Base-by-base conservation (phyloP, 2,888 invertebrate genomes). In the Osedax fenrisi region DNA sequence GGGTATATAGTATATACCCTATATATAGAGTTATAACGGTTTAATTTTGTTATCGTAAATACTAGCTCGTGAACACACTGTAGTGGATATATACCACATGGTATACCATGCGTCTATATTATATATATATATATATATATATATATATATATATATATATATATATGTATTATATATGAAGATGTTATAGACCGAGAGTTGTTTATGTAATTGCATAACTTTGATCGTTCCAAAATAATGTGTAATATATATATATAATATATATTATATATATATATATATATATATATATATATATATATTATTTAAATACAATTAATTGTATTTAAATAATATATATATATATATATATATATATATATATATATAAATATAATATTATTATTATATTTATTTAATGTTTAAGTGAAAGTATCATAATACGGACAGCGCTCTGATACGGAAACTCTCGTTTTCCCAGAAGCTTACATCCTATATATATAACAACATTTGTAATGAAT, bases 121-220 rank as follows among this genome's bases (percentile, higher is more conserved):
- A n/a, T n/a, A n/a, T 56, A 56, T 56, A 56, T 56, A 56, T 56
- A 56, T 56, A 56, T 56, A 56, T 56, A 56, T 56, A 56, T 56
- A 56, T 56, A 74, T 74, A 74, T 22, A 24, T 74, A 59, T 25
- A 73, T 73, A 73, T 22, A 73, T n/a, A n/a, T n/a, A n/a, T n/a
- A n/a, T n/a, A n/a, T n/a, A n/a, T n/a, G n/a, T n/a, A n/a, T n/a
- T n/a, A n/a, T n/a, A n/a, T n/a, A n/a, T n/a, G n/a, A n/a, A n/a
- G n/a, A n/a, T n/a, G n/a, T n/a, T n/a, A n/a, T 56, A 56, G 10
- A 56, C 17, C 13, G 22, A 73, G 66, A 68, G 13, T 23, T 13
- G 61, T 71, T 13, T 61, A 64, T 62, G 22, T 71, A 64, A 21
- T 21, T 27, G 24, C 24, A 64, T 24, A 72, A 17, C 59, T 22